Evolutionary conservation across 2,888 invertebrate species (phyloP), one percentile per base, ranked within the genome.

Genomic region (Cetonia aurata): DNA sequence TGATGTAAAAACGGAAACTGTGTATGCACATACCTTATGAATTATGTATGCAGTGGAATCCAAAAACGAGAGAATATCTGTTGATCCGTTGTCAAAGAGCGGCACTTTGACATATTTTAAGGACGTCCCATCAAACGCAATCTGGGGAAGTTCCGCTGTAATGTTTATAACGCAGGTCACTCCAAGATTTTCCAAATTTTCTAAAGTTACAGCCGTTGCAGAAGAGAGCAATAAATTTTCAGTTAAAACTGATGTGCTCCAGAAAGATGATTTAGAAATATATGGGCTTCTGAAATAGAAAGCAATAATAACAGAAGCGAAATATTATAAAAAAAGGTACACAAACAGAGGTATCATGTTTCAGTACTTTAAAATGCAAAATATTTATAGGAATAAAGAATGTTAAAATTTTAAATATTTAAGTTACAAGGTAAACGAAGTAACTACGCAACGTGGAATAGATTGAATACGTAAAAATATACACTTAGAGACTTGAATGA

Each of bases 111-210:
- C 86, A 78, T 91, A 91, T 55, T 86, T 85, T 33, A 78, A 75
- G 2, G 81, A 78, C 41, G 79, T 76, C 77, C 88, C 88, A 4
- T 90, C 89, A 0, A 89, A 79, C 0, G 89, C 89, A 3, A 88
- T 86, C 67, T 91, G 90, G 0, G 95, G 95, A 55, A 96, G 87
- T 81, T 96, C 96, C 0, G 93, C 90, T 0, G 96, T 95, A 17
- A 91, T 92, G 81, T 94, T 95, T 67, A 96, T 90, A 46, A 96
- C 90, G 78, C 93, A 91, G 1, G 92, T 91, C 62, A 96, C 91
- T 55, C 89, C 89, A 41, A 92, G 85, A 1, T 88, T 88, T 74
- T 89, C 88, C 42, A 96, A 86, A 57, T 90, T 89, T 2, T 90
- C 89, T 0, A 91, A 90, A 59, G 91, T 88, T 17, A 92, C 86